A percentile compares a stretch with the other conserved stretches of the same genome.
Conservation (phyloP, 2,113 vertebrate genomes). For the Climacteris rufus region DNA sequence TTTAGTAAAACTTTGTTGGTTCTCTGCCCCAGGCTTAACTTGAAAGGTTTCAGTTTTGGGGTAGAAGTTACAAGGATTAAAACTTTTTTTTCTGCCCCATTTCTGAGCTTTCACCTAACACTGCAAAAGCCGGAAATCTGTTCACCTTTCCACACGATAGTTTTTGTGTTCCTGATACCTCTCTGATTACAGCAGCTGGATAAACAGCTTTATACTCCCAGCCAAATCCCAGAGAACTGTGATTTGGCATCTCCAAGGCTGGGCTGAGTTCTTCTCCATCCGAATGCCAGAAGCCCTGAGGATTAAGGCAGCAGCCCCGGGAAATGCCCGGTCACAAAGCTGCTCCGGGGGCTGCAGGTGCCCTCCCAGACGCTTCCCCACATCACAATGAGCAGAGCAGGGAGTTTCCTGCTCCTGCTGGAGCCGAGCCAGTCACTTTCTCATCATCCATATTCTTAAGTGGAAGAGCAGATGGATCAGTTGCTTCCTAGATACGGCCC, state of each 20-base stretch:
- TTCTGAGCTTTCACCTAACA: not conserved
- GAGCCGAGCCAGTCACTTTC: conserved; percentile 36
- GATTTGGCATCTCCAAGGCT: not conserved
- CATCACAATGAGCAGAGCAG: not conserved
- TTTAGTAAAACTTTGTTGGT: not conserved
- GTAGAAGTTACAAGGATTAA: not conserved
- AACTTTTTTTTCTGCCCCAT: not conserved
- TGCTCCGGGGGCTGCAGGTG: not conserved
- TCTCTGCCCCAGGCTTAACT: not conserved
- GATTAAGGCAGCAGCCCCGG: not conserved
- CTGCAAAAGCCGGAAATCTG: not conserved
- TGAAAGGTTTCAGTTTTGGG: not conserved
- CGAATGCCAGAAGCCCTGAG: not conserved
- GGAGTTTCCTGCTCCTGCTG: conserved; percentile 47
- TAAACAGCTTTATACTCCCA: not conserved
- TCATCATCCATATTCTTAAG: conserved; percentile 37
- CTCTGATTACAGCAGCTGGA: not conserved
- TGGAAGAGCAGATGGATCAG: conserved; percentile 56
- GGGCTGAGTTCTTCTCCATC: not conserved
- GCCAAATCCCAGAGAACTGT: not conserved
- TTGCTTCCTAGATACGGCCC: conserved; percentile 43
- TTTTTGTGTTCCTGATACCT: not conserved
- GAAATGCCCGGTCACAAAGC: not conserved
- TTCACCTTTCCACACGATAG: not conserved
- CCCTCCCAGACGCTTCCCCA: conserved; percentile 8